Conservation (phyloP, 2,113 vertebrate genomes). For the Mystacornis crossleyi region DNA sequence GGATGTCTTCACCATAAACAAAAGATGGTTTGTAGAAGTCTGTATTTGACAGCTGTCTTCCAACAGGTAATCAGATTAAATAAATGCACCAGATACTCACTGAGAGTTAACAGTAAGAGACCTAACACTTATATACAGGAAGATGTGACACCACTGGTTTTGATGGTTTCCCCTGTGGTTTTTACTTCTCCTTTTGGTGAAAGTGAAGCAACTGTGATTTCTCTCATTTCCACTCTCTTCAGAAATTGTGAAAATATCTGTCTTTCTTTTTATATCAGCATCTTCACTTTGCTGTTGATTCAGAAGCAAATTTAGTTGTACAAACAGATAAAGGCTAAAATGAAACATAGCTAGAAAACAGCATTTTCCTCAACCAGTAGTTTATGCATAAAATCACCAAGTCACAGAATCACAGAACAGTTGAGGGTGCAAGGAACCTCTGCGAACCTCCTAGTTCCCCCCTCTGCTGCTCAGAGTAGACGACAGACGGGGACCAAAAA, state of each 20-base stretch:
- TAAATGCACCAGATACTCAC: neutral
- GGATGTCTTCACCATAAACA: rapidly evolving
- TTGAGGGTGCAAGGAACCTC: neutral
- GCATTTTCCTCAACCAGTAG: neutral
- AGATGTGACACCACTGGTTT: neutral
- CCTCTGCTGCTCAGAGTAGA: neutral
- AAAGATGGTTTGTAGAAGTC: neutral
- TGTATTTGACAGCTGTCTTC: neutral
- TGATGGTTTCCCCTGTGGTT: conserved; percentile 57
- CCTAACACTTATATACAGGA: neutral
- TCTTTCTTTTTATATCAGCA: neutral
- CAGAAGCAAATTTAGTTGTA: neutral
- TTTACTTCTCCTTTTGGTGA: conserved; percentile 46
- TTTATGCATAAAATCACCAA: neutral
- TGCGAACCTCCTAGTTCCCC: neutral
- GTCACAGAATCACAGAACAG: neutral
- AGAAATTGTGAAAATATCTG: neutral
- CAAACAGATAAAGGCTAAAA: neutral
- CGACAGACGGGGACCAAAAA: neutral
- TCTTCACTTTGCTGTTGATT: neutral
- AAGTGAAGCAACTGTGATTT: conserved; percentile 37
- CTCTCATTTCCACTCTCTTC: neutral
- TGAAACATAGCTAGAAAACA: neutral
- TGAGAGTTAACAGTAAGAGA: neutral
- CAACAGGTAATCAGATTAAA: neutral